Base-by-base conservation (phyloP, 92 coral and sea anemone species). In the Hydrozoanthus gracilis region DNA sequence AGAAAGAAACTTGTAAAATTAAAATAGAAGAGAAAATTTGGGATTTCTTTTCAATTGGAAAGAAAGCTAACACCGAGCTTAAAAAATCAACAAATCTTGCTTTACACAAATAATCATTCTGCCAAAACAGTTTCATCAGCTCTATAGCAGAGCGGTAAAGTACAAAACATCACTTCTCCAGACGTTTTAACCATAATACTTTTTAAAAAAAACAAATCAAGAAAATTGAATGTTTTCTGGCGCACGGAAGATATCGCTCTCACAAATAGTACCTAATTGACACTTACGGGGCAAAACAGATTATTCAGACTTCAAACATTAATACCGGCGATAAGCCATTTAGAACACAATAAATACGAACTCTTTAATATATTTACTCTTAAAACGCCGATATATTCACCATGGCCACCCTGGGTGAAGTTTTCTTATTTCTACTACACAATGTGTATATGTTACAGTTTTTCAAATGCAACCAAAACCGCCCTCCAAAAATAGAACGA, bases 321-420 rank as follows among this genome's bases (percentile, higher is more conserved):
- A 47, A 64, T 64, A 79, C 56, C 49, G 56, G 51, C 68, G 44
- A 80, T 47, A 52, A 65, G 45, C 74, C 50, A 58, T 65, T 27
- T 44, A 58, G 16, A 10, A 51, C 14, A 51, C 74, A 80, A 80
- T 80, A 80, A 80, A 80, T 80, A 80, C 75, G 17, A 80, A 16
- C 74, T 65, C 48, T 6, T 66, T 64, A 80, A 55, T 44, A 65
- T 64, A 64, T 64, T 15, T 79, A 79, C 62, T 56, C 55, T 80
- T 64, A 48, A 64, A 65, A 80, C 74, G 48, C 46, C 66, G 64
- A 74, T 70, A 65, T 46, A 44, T 65, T 61, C 14, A n/a, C n/a
- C n/a, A n/a, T n/a, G n/a, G 12, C 58, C 69, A 9, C 12, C 44
- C 8, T 74, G 56, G 20, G 47, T 66, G 73, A 56, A 20, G 10